Evolutionary conservation across 2,888 invertebrate genomes (phyloP).

Genomic region (Cotesia congregata): DNA sequence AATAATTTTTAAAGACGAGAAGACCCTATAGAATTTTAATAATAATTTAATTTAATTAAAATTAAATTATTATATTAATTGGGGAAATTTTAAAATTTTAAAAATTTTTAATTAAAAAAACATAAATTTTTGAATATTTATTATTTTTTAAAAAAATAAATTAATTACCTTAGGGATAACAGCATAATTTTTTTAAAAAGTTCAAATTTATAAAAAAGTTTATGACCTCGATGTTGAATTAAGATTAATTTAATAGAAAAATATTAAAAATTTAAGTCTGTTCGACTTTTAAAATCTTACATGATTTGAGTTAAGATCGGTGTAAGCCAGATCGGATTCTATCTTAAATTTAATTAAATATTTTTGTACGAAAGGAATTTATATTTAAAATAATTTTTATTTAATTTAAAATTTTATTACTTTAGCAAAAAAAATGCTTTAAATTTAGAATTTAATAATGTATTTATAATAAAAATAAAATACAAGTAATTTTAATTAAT

Average conservation of each 20-base stretch:
- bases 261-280: conserved; percentile 80
- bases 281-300: conserved; percentile 88
- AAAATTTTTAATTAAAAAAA: conserved; percentile 71
- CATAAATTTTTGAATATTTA: conserved; percentile 70
- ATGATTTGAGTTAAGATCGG: conserved; percentile 92
- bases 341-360: conserved; percentile 76
- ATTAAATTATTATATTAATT: conserved; percentile 76
- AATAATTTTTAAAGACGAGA: conserved; percentile 77
- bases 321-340: conserved; percentile 89
- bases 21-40: conserved; percentile 83
- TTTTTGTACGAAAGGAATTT: conserved; percentile 86
- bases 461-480: no score
- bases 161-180: conserved; percentile 89
- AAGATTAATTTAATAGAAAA: conserved; percentile 79
- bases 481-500: conserved; percentile 65
- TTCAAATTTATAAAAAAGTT: conserved; percentile 81
- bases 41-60: no score
- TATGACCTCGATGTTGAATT: conserved; percentile 94
- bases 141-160: conserved; percentile 76
- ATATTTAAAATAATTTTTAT: conserved; percentile 73
- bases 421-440: conserved; percentile 80
- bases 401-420: conserved; percentile 66
- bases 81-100: conserved; percentile 77
- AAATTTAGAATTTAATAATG: conserved; percentile 79
- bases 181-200: conserved; percentile 85